A percentile compares a stretch with the other conserved stretches of the same genome.
These are phyloP conservation scores for Melanotaenia nigrans DNA, from an alignment of 2,797 vertebrate genomes.

Conservation along the genomic window DNA sequence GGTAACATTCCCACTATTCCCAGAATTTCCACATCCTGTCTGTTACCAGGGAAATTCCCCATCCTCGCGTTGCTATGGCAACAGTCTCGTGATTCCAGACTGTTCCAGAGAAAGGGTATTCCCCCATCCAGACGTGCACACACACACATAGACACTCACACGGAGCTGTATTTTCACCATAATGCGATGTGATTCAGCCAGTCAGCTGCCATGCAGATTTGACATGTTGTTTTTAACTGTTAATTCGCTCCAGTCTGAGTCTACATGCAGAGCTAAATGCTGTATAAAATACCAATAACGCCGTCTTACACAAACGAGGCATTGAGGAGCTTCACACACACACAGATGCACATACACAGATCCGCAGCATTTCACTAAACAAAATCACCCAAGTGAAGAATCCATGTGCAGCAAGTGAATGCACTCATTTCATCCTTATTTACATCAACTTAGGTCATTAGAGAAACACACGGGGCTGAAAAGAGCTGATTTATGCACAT, in stretches of 20 bases:
- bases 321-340: constrained; percentile 3
- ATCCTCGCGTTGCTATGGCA: constrained; percentile 71
- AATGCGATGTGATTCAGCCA: constrained; percentile 59
- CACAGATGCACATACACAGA: constrained; percentile 8
- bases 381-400: constrained; percentile 29
- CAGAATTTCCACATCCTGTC: constrained; percentile 55
- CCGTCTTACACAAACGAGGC: constrained; percentile 26
- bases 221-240: constrained; percentile 50
- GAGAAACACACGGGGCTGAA: constrained; percentile 25
- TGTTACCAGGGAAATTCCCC: constrained; percentile 84
- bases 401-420: constrained; percentile 20
- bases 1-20: constrained; percentile 73
- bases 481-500: constrained; percentile 26
- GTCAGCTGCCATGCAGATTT: constrained; percentile 44
- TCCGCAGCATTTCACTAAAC: constrained; percentile 8
- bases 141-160: constrained; percentile 9
- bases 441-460: constrained; percentile 45
- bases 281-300: constrained; percentile 18
- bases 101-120: constrained; percentile 77
- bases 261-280: constrained; percentile 33
- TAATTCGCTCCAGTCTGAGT: constrained; percentile 47
- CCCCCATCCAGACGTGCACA: constrained; percentile 59
- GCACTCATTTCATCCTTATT: constrained; percentile 50
- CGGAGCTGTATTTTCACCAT: constrained; percentile 20
- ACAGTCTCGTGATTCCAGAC: constrained; percentile 73